Evolutionary conservation across 2,888 invertebrate genomes (phyloP).

Genomic region (Lypha dubia): DNA sequence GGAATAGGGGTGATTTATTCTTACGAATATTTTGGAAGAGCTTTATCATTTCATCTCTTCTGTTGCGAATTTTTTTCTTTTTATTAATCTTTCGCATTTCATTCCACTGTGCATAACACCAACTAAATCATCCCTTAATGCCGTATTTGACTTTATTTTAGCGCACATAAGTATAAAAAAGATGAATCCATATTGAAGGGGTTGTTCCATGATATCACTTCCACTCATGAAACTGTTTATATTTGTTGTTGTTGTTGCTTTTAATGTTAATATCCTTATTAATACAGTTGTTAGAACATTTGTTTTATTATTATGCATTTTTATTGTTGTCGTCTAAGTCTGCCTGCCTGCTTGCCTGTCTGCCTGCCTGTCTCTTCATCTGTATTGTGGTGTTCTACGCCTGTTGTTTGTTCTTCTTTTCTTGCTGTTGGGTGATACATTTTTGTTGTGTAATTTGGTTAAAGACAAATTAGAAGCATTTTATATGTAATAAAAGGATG

Average conservation of each 20-base stretch:
- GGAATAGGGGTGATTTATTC: too few relatives aligned
- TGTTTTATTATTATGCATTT: conserved; percentile 60
- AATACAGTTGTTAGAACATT: conserved; percentile 66
- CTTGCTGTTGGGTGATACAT: conserved; percentile 28
- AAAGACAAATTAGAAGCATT: conserved; percentile 67
- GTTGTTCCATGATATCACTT: conserved; percentile 49
- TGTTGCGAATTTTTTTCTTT: too few relatives aligned
- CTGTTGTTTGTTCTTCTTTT: conserved; percentile 5
- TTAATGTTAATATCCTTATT: conserved; percentile 61
- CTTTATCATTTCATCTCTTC: too few relatives aligned
- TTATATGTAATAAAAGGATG: conserved; percentile 57
- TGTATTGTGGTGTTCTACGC: background rate
- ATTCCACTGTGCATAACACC: conserved; percentile 31
- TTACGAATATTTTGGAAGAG: too few relatives aligned
- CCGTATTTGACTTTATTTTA: background rate
- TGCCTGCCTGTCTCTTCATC: background rate
- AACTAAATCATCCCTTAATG: conserved; percentile 24
- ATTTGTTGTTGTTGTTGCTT: conserved; percentile 75
- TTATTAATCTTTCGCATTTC: background rate
- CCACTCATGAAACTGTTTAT: conserved; percentile 44
- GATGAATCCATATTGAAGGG: conserved; percentile 39
- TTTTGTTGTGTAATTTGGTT: conserved; percentile 53
- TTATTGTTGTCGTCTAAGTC: conserved; percentile 54
- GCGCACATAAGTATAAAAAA: background rate
- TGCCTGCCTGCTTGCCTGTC: conserved; percentile 1